Evolutionary conservation across 2,797 vertebrate genomes (phyloP).

Genomic region (Pygocentrus nattereri): DNA sequence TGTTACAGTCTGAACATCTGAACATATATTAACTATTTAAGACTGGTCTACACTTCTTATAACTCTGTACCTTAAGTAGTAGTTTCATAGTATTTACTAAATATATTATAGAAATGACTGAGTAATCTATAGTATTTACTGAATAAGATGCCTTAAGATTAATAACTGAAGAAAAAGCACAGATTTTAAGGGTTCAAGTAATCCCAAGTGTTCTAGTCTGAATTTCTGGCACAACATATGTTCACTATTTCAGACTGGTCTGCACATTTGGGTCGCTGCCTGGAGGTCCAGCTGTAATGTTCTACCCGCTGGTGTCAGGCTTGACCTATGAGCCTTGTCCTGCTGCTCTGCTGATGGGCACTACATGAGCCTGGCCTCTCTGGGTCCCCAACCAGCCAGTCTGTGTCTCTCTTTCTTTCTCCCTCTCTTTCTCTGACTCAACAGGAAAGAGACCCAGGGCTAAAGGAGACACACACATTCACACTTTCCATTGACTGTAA

Average conservation of each 20-base stretch:
- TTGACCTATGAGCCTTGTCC: slow-evolving; percentile 6
- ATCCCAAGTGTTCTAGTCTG: not conserved
- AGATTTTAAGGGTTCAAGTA: not conserved
- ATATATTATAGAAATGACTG: too few relatives aligned
- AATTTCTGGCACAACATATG: not conserved
- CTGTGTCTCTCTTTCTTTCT: not conserved
- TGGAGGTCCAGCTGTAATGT: slow-evolving; percentile 5
- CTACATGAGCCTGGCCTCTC: slow-evolving; percentile 23
- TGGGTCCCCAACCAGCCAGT: not conserved
- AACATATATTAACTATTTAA: too few relatives aligned
- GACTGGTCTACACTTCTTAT: too few relatives aligned
- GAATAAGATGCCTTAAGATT: not conserved
- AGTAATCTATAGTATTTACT: not conserved
- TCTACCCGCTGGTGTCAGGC: not conserved
- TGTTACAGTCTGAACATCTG: too few relatives aligned
- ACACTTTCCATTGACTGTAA: not conserved
- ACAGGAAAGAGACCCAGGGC: not conserved
- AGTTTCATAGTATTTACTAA: too few relatives aligned
- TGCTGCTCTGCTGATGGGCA: slow-evolving; percentile 23
- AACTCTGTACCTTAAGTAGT: too few relatives aligned
- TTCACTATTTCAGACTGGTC: not conserved
- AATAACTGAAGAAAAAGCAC: not conserved
- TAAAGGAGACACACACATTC: not conserved
- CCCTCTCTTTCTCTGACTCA: not conserved
- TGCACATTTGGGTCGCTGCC: slow-evolving; percentile 10